Base-by-base conservation (phyloP, 2,888 invertebrate genomes). In the Acleris cristana region DNA sequence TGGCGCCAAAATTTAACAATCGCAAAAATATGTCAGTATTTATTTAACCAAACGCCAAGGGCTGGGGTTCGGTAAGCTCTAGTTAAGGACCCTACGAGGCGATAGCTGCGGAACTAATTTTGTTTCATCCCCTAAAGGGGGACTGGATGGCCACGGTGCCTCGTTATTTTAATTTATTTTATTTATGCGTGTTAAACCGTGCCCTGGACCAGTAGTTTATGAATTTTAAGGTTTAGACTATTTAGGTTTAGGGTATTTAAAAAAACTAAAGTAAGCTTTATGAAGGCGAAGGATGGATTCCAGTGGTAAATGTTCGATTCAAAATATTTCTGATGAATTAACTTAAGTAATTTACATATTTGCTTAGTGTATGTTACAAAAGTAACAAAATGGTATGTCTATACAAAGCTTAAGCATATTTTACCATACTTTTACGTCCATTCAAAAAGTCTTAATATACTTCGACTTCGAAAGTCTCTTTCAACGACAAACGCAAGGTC, bases 401-500 rank as follows among this genome's bases (percentile, higher is more conserved):
- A 26, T 26, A 26, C 5, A 26, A 23, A 26, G 6, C 6, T 6
- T 26, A 34, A 34, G 34, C 34, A 34, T 34, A 10, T 40, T 14
- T 4, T 12, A 40, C 40, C 14, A 40, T 40, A 40, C 14, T 40
- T 40, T 40, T 40, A 40, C 40, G 14, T 14, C 3, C 14, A 14
- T 40, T 14, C 40, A 40, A 40, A 40, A 40, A 40, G 40, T 40
- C 40, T 40, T 40, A 40, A 40, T 40, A 40, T 40, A 34, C 16
- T n/a, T 45, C 8, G 48, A 1, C n/a, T 40, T 44, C 23, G 19
- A 44, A 65, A 56, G 65, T 51, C 65, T 60, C 54, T 65, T 61
- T 65, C 60, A 65, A n/a, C 40, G 52, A 26, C 79, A 81, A 80
- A 74, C 70, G 78, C 89, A 89, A 90, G 90, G 91, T 92, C 90